Percentiles rank a stretch among this genome's conserved stretches.
Conservation (phyloP, 1,140 invertebrate species). For the Conus betulinus region DNA sequence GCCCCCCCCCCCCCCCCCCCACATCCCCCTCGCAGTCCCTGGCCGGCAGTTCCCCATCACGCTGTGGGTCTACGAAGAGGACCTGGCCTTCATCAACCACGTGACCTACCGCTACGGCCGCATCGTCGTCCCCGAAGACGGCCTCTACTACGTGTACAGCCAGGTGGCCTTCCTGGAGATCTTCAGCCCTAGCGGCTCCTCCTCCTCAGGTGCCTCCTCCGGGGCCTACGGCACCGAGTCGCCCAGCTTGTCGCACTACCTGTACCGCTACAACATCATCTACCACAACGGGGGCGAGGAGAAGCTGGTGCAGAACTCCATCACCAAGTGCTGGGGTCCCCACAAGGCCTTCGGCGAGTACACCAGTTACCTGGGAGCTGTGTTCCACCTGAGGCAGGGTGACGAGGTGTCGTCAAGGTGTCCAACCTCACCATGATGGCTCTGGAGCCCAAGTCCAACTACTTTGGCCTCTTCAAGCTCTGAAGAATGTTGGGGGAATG, state of each 20-base stretch:
- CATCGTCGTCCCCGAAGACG: constrained; percentile 65
- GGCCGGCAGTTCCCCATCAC: constrained; percentile 65
- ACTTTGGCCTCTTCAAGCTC: constrained; percentile 69
- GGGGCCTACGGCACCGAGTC: constrained; percentile 37
- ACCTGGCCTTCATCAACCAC: constrained; percentile 64
- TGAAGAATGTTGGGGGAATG: background rate
- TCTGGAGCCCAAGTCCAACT: constrained; percentile 64
- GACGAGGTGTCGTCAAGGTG: constrained; percentile 71
- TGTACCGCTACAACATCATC: constrained; percentile 70
- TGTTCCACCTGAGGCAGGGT: constrained; percentile 62
- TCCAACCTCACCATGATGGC: constrained; percentile 66
- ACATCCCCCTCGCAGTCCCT: constrained; percentile 53
- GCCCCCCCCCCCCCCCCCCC: background rate
- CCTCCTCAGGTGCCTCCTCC: background rate
- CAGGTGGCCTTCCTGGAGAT: constrained; percentile 66
- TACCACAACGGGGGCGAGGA: constrained; percentile 69
- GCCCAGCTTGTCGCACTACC: constrained; percentile 65
- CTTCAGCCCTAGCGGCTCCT: constrained; percentile 44
- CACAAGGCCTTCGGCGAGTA: constrained; percentile 68
- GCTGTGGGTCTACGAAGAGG: constrained; percentile 62
- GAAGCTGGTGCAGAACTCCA: constrained; percentile 67
- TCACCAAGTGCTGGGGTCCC: constrained; percentile 67
- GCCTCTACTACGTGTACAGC: constrained; percentile 70
- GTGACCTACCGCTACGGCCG: constrained; percentile 64
- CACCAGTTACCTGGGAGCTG: constrained; percentile 69